phyloP scores from a whole-genome alignment of 1,140 invertebrate genomes.

The Penaeus vannamei region DNA sequence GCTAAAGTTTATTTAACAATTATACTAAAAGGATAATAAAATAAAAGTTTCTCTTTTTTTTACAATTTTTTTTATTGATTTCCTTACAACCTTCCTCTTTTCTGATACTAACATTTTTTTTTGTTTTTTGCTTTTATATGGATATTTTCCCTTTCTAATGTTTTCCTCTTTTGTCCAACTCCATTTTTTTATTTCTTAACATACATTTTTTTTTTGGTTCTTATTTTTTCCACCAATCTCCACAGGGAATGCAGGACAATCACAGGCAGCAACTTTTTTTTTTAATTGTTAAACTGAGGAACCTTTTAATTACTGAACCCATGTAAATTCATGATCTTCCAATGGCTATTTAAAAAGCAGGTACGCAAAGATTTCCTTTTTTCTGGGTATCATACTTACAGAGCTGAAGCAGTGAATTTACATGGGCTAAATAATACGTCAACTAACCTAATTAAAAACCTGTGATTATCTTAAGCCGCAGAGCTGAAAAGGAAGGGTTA shows the following conservation, averaged over 20 bases:
- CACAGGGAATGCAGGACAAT: too few species aligned
- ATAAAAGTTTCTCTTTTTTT: constrained; percentile 19
- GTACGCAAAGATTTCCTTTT: too few species aligned
- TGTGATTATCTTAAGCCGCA: neutral
- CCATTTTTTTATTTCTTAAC: constrained; percentile 21
- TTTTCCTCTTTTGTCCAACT: constrained; percentile 16
- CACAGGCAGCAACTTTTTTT: neutral
- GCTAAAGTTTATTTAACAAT: too few species aligned
- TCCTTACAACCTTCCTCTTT: constrained; percentile 11
- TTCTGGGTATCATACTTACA: too few species aligned
- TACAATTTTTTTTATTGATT: constrained; percentile 22
- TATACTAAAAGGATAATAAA: neutral
- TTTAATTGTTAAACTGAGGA: neutral
- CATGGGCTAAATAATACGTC: too few species aligned
- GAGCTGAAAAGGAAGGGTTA: constrained; percentile 33
- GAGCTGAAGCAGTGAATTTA: too few species aligned
- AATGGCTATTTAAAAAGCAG: too few species aligned
- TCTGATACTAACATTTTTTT: constrained; percentile 18
- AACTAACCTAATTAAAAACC: neutral
- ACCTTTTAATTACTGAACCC: constrained; percentile 5
- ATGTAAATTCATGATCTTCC: too few species aligned
- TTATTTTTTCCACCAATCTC: constrained; percentile 3
- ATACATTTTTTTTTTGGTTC: constrained; percentile 18
- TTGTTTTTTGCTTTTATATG: neutral
- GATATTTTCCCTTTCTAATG: constrained; percentile 24